phyloP scores from a whole-genome alignment of 2,888 invertebrate species.

The Phyto melanocephala region DNA sequence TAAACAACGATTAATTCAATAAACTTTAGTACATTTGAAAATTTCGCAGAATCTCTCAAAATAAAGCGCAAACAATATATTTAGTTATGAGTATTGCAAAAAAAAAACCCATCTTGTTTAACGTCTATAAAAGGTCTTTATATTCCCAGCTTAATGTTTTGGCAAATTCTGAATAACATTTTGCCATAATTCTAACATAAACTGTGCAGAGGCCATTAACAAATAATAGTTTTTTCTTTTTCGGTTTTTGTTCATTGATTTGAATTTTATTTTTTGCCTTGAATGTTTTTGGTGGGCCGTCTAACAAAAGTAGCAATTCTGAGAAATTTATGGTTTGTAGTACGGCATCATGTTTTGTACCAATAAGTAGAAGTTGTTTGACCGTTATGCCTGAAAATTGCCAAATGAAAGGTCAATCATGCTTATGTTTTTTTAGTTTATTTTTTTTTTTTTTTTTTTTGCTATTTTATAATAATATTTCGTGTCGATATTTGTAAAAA shows the following conservation, averaged over 20 bases:
- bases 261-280: constrained; percentile 27
- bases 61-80: too few relatives aligned
- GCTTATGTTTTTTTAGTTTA: background rate
- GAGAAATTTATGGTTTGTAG: constrained; percentile 58
- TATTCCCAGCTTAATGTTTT: constrained; percentile 39
- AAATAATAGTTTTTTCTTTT: constrained; percentile 35
- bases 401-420: constrained; percentile 48
- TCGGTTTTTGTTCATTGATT: background rate
- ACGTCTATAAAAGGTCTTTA: too few relatives aligned
- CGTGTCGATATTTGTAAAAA: constrained; percentile 46
- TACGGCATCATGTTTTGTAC: constrained; percentile 54
- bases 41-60: too few relatives aligned
- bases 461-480: constrained; percentile 27
- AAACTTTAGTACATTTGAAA: too few relatives aligned
- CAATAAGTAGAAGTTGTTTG: constrained; percentile 33
- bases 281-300: background rate
- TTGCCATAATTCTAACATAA: constrained; percentile 53
- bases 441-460: background rate
- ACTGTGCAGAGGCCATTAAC: constrained; percentile 56
- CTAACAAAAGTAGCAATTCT: constrained; percentile 50
- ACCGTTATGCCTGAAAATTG: constrained; percentile 34
- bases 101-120: too few relatives aligned
- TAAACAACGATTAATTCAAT: too few relatives aligned
- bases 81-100: too few relatives aligned
- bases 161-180: constrained; percentile 47